Evolutionary conservation across 2,797 vertebrate species (phyloP), one percentile per base, ranked within the genome.

Genomic region (Ambastaia sidthimunki): DNA sequence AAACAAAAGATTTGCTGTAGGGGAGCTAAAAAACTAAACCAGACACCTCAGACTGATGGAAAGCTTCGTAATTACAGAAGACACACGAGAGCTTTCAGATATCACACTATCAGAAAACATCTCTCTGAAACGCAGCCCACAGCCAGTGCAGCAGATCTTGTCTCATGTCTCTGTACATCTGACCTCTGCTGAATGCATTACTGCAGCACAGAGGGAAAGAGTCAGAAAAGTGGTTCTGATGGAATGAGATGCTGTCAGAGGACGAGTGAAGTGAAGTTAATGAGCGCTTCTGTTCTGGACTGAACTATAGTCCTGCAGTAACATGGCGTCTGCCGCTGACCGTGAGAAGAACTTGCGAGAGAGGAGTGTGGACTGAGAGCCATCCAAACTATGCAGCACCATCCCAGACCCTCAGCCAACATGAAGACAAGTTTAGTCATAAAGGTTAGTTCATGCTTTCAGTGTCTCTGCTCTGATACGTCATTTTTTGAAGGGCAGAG

Each of bases 171-270:
- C 18, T 18, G 54, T 70, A 18, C 0, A 7, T 77, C 69, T 70
- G 76, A 78, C 76, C 76, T 63, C 76, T 63, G 16, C 76, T 78
- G 34, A 69, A 78, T 52, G 55, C 25, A 13, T 60, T 71, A 52
- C 73, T 16, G 25, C 60, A 52, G 47, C 4, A 21, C 15, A 66
- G 19, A 19, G 52, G n/a, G 19, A 70, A 21, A 25, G 2, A 28
- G 50, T 71, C 18, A 68, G 67, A 71, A 62, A 62, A 70, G 62
- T n/a, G 54, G 4, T 60, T 13, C 55, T 62, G 23, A 19, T 62
- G 25, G 67, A 48, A 70, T 50, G 55, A 78, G 67, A 78, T 62
- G 25, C 54, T 78, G 70, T 78, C 76, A 50, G 66, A 69, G 4
- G 54, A 62, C 7, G 55, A 57, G 50, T 9, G 67, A n/a, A 19